Conservation (phyloP, 1,140 invertebrate species). For the Latrodectus geometricus region DNA sequence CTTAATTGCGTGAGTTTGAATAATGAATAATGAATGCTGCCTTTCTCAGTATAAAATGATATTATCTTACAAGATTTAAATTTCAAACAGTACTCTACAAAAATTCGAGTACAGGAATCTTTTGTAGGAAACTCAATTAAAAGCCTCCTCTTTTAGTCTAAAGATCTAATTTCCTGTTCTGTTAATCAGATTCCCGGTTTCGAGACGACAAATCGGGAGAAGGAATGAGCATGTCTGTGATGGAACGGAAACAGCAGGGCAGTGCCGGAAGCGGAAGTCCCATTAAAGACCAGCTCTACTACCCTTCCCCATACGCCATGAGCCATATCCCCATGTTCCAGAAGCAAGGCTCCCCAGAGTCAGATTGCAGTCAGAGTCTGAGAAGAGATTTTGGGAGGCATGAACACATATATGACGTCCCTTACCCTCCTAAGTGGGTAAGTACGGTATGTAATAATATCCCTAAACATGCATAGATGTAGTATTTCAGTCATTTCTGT, state of each 20-base stretch:
- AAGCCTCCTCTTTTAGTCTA: background rate
- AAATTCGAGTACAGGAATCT: no score
- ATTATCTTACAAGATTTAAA: no score
- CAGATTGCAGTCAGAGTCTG: constrained; percentile 54
- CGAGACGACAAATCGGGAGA: constrained; percentile 60
- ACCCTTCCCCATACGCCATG: constrained; percentile 65
- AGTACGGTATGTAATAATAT: background rate
- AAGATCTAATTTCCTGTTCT: background rate
- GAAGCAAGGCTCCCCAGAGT: constrained; percentile 47
- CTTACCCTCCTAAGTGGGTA: constrained; percentile 64
- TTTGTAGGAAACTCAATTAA: background rate
- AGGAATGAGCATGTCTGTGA: constrained; percentile 61
- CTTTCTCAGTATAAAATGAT: no score
- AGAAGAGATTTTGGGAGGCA: constrained; percentile 56
- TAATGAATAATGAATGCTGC: no score
- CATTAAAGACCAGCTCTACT: constrained; percentile 62
- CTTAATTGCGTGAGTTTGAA: no score
- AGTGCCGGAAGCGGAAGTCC: constrained; percentile 55
- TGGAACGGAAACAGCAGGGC: constrained; percentile 57
- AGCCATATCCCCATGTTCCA: constrained; percentile 62
- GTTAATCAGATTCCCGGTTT: constrained; percentile 41
- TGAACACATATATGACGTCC: constrained; percentile 64
- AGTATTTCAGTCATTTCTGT: background rate
- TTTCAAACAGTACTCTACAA: no score
- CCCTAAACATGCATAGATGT: background rate